Evolutionary conservation across 2,888 invertebrate genomes (phyloP), one percentile per base, ranked within the genome.

Genomic region (Luffia ferchaultella): DNA sequence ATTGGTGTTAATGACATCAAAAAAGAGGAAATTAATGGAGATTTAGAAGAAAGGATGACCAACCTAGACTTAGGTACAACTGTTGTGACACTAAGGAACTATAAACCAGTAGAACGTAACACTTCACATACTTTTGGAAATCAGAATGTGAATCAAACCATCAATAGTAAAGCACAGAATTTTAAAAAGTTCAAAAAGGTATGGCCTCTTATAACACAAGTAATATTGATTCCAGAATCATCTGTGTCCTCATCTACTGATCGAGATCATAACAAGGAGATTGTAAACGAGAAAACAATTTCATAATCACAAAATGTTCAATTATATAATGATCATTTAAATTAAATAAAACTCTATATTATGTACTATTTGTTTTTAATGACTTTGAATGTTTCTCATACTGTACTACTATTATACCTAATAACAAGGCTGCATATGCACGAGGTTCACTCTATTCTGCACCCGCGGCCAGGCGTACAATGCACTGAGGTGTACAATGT

Each of bases 161-260:
- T 18, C 50, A 57, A 61, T 50, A 50, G 45, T 46, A 57, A 58
- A 51, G 52, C 65, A 1, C 73, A 64, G 52, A 82, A 83, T 60
- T 83, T 80, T 58, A 83, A 83, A 53, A 83, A 70, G 54, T 82
- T 83, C 53, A 79, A 78, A 60, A 83, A 83, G 55, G 73, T 82
- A 16, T 82, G 82, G 82, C 83, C 82, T 53, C 44, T 77, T 5
- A 78, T 71, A 59, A 72, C 67, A 65, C 73, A 75, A 54, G 60
- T 70, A 15, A 42, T 5, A 5, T 43, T n/a, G n/a, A n/a, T n/a
- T n/a, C n/a, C n/a, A n/a, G n/a, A n/a, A n/a, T n/a, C n/a, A n/a
- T n/a, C n/a, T n/a, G n/a, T n/a, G n/a, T n/a, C n/a, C n/a, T n/a
- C n/a, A n/a, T n/a, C n/a, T n/a, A n/a, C n/a, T n/a, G n/a, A n/a